Evolutionary conservation across 2,888 invertebrate genomes (phyloP).

Genomic region (Linnaemya tessellans): DNA sequence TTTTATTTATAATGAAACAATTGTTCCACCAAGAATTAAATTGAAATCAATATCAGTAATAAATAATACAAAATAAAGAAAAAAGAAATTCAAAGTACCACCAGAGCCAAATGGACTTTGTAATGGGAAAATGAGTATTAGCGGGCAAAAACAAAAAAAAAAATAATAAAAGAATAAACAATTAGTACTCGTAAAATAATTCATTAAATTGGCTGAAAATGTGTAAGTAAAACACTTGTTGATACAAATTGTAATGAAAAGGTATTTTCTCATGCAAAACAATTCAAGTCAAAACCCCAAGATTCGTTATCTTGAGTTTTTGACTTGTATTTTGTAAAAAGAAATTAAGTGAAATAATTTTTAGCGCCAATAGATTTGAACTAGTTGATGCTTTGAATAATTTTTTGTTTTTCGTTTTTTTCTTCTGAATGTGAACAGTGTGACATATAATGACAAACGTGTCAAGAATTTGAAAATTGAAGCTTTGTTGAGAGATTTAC

Average conservation of each 20-base stretch:
- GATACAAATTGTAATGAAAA: conserved; percentile 46
- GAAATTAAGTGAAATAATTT: conserved; percentile 42
- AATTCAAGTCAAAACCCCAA: conserved; percentile 24
- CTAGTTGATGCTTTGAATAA: conserved; percentile 28
- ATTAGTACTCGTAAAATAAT: conserved; percentile 32
- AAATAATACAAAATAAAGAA: conserved; percentile 26
- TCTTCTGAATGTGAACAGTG: background rate
- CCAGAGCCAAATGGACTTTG: conserved; percentile 65
- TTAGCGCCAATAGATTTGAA: conserved; percentile 57
- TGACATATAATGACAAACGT: background rate
- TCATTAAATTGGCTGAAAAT: conserved; percentile 22
- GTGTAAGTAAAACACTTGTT: conserved; percentile 63
- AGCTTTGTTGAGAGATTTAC: too few species aligned
- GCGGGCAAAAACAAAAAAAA: conserved; percentile 12
- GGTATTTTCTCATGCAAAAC: conserved; percentile 10
- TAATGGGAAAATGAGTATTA: conserved; percentile 53
- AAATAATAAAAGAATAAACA: background rate
- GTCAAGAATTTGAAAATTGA: background rate
- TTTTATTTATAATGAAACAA: conserved; percentile 47
- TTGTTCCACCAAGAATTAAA: conserved; percentile 5
- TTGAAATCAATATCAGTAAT: conserved; percentile 59
- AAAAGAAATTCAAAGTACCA: conserved; percentile 20
- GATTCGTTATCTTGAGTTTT: conserved; percentile 3
- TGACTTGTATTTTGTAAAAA: conserved; percentile 14
- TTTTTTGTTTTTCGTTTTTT: background rate